Conservation (phyloP, 2,797 vertebrate genomes). For the Telmatherina bonti region DNA sequence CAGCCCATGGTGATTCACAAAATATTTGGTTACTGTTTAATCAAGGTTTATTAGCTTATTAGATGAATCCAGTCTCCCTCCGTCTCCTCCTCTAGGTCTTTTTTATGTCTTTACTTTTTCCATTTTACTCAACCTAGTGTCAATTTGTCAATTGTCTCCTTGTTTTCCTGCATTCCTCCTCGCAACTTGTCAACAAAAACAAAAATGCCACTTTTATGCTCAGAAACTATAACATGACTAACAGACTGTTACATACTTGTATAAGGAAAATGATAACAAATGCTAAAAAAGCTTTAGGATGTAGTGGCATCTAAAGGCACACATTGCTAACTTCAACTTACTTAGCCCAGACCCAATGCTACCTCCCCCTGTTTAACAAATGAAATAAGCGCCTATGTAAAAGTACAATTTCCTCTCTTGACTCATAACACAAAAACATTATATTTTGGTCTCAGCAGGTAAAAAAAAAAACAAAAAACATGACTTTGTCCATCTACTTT, state of each 20-base stretch:
- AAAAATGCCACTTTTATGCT: neutral
- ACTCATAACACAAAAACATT: neutral
- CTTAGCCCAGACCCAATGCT: neutral
- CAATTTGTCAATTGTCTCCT: no score
- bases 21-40: constrained; percentile 36
- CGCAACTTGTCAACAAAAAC: neutral
- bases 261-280: neutral
- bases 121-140: neutral
- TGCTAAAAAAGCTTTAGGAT: neutral
- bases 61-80: constrained; percentile 56
- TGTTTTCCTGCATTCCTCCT: neutral
- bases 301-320: neutral
- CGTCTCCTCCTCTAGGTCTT: constrained; percentile 7
- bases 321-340: constrained; percentile 24
- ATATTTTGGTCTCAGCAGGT: no score
- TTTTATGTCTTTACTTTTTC: neutral
- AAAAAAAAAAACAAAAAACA: neutral
- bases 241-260: neutral
- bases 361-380: neutral
- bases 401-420: neutral
- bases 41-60: constrained; percentile 66
- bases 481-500: no score
- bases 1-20: constrained; percentile 27
- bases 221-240: neutral
- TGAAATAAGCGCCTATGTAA: neutral